Percentiles rank a stretch among this genome's conserved stretches.
Conservation (phyloP, 1,140 invertebrate species). For the Anthonomus grandis region DNA sequence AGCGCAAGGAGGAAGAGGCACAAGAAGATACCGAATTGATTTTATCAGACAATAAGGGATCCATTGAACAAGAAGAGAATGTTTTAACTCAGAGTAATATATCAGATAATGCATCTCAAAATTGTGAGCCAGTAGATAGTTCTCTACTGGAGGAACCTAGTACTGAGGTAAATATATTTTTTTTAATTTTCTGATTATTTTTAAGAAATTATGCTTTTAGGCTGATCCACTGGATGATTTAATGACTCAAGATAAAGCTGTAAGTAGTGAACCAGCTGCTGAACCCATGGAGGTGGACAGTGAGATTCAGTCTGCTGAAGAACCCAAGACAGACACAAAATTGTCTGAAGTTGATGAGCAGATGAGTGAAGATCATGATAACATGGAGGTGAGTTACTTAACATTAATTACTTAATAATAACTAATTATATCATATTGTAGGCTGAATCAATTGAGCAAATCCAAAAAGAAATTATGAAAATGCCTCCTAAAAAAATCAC, state of each 20-base stretch:
- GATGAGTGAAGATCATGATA: background rate
- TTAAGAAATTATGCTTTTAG: too few relatives aligned
- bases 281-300: slow-evolving; percentile 16
- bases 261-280: background rate
- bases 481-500: slow-evolving; percentile 17
- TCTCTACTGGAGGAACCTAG: too few relatives aligned
- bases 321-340: background rate
- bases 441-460: slow-evolving; percentile 21
- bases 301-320: too few relatives aligned
- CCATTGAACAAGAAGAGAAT: background rate
- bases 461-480: slow-evolving; percentile 21
- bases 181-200: too few relatives aligned
- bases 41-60: background rate
- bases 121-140: too few relatives aligned
- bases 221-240: background rate
- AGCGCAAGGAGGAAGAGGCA: slow-evolving; percentile 20
- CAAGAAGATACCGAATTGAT: slow-evolving; percentile 12
- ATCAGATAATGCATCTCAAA: too few relatives aligned
- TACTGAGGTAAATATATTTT: too few relatives aligned
- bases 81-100: too few relatives aligned
- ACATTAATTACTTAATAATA: too few relatives aligned
- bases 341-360: background rate
- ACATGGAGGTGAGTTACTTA: background rate
- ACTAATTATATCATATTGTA: too few relatives aligned
- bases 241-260: background rate